These are phyloP conservation scores for Ceuthmochares aereus DNA, from an alignment of 2,113 vertebrate genomes.

Conservation along the genomic window DNA sequence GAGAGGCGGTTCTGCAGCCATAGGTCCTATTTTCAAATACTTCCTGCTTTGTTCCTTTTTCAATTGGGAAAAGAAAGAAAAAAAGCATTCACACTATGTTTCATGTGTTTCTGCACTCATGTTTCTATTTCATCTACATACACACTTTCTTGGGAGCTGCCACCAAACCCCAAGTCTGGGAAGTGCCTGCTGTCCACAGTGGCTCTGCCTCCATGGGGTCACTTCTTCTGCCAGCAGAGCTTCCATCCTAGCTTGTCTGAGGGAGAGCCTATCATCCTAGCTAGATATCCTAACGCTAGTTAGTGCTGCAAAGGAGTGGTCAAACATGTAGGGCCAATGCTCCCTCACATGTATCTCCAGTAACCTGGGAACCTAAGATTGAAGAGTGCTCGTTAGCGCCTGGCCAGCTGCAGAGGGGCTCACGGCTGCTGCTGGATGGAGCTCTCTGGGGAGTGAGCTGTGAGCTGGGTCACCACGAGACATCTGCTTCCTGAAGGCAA, in stretches of 20 bases:
- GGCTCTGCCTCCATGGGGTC: neutral
- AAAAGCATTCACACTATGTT: neutral
- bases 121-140: neutral
- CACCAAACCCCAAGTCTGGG: neutral
- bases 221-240: neutral
- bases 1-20: conserved; percentile 9
- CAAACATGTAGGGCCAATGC: rapidly evolving
- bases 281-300: neutral
- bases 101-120: neutral
- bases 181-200: neutral
- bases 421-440: rapidly evolving
- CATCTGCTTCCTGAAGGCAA: neutral
- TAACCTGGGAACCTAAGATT: neutral
- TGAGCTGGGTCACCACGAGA: neutral
- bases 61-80: neutral
- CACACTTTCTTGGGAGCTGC: neutral
- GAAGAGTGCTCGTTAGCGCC: rapidly evolving
- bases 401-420: neutral
- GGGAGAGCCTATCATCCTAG: neutral
- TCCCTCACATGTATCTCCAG: neutral
- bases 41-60: conserved; percentile 20
- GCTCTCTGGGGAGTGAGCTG: neutral
- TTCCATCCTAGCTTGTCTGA: neutral
- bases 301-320: neutral
- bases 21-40: neutral